phyloP scores from a whole-genome alignment of 2,113 vertebrate genomes.

The Clarias macrocephalus region DNA sequence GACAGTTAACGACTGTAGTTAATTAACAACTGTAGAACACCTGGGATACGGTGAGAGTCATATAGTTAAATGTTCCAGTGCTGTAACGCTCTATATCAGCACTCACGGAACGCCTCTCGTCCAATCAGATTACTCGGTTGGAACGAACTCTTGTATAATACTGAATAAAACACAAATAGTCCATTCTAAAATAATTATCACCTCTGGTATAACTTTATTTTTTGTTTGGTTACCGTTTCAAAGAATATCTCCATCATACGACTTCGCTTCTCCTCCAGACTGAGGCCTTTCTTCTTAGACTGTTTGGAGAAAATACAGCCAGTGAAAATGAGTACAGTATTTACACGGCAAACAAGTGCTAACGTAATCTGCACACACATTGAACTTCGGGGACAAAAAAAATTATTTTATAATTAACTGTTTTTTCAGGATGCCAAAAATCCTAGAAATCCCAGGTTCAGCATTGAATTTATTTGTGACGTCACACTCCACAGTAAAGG shows the following conservation, averaged over 20 bases:
- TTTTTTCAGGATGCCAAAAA: background rate
- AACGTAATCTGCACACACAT: background rate
- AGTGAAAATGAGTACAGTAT: background rate
- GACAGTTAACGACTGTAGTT: no score
- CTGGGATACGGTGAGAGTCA: no score
- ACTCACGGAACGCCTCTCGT: no score
- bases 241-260: slow-evolving; percentile 99
- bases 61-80: no score
- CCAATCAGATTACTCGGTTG: no score
- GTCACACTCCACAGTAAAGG: background rate
- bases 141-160: background rate
- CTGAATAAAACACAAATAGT: no score
- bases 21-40: no score
- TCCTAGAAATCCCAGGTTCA: background rate
- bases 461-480: background rate
- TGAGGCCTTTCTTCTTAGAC: slow-evolving; percentile 97
- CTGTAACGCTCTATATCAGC: no score
- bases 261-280: slow-evolving; percentile 90
- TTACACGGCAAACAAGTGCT: background rate
- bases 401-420: background rate
- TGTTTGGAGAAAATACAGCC: slow-evolving; percentile 59
- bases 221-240: slow-evolving; percentile 87
- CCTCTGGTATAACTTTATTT: background rate
- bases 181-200: no score
- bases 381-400: background rate